A percentile compares a stretch with the other conserved stretches of the same genome.
Conservation (phyloP, 2,888 invertebrate species). For the Lycaena phlaeas region DNA sequence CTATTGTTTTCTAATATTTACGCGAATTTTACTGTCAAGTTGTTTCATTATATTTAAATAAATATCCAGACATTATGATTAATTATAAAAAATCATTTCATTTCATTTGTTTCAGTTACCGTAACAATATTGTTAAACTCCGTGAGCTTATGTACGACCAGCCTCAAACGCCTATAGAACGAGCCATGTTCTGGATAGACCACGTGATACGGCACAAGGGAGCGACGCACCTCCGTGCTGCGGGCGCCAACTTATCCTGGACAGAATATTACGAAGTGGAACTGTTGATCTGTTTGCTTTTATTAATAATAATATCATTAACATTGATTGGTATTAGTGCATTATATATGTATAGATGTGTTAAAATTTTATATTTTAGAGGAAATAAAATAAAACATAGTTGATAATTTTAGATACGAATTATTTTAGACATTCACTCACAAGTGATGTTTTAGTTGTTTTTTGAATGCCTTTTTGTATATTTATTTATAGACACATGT, state of each 20-base stretch:
- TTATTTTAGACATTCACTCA: too few relatives aligned
- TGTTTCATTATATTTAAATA: too few relatives aligned
- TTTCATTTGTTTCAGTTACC: constrained; percentile 17
- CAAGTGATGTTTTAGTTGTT: too few relatives aligned
- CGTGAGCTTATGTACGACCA: constrained; percentile 16
- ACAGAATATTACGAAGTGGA: constrained; percentile 14
- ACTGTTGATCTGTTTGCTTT: constrained; percentile 2
- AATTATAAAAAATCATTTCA: too few relatives aligned
- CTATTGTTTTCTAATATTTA: too few relatives aligned
- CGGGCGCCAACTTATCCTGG: constrained; percentile 16
- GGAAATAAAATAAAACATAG: background rate
- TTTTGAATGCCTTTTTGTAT: too few relatives aligned
- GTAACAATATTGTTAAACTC: constrained; percentile 14
- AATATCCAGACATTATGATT: too few relatives aligned
- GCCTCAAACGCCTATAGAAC: constrained; percentile 15
- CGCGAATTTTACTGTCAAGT: too few relatives aligned
- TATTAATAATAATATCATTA: background rate
- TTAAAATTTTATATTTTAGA: background rate
- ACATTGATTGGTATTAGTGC: background rate
- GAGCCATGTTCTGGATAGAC: constrained; percentile 22
- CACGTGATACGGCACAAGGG: constrained; percentile 18
- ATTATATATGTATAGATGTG: background rate
- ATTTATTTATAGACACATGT: too few relatives aligned
- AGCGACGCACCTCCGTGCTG: constrained; percentile 16
- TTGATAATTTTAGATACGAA: background rate